phyloP scores from a whole-genome alignment of 2,888 invertebrate genomes.

The Megamerina dolium region DNA sequence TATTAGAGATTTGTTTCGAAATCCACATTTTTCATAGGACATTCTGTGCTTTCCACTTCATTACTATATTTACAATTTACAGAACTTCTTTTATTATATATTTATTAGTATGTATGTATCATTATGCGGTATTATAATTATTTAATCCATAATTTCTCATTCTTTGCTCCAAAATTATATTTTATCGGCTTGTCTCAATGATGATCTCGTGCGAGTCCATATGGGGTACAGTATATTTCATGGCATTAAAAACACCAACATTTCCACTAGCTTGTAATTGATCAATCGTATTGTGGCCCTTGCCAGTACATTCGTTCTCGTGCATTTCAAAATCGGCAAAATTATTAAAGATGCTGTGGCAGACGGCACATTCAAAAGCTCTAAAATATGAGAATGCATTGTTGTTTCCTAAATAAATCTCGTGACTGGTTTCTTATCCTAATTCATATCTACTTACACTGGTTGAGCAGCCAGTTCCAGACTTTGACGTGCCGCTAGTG shows the following conservation, averaged over 20 bases:
- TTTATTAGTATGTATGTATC: too few species aligned
- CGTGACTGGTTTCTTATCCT: too few species aligned
- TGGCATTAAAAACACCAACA: constrained; percentile 37
- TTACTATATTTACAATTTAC: too few species aligned
- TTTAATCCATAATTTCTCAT: too few species aligned
- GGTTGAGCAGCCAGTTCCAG: constrained; percentile 30
- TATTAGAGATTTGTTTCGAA: too few species aligned
- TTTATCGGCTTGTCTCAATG: constrained; percentile 43
- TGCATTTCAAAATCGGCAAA: constrained; percentile 45
- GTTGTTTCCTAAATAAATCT: too few species aligned
- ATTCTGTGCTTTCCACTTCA: too few species aligned
- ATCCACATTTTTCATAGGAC: too few species aligned
- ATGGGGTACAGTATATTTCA: constrained; percentile 41
- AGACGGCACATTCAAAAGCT: constrained; percentile 44
- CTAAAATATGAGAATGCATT: constrained; percentile 23
- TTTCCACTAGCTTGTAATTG: constrained; percentile 22
- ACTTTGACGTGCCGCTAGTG: constrained; percentile 35
- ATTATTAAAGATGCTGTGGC: constrained; percentile 42
- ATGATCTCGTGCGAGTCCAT: constrained; percentile 43
- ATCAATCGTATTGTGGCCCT: constrained; percentile 18
- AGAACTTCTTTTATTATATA: too few species aligned
- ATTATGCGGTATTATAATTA: too few species aligned
- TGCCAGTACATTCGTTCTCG: constrained; percentile 38
- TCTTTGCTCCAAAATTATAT: too few species aligned
- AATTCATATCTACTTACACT: constrained; percentile 28